Evolutionary conservation across 2,113 vertebrate species (phyloP).

Genomic region (human): GRCh38 chr5:140194001-140194500

Average conservation of each 20-base stretch:
- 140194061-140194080: background rate
- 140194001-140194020: background rate
- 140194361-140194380: constrained; percentile 29
- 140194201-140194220: background rate
- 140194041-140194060: background rate
- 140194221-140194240: background rate
- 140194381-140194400: background rate
- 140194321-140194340: background rate
- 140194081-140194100: constrained; percentile 54
- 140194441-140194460: constrained; percentile 77
- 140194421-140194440: constrained; percentile 60
- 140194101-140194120: constrained; percentile 3
- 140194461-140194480: constrained; percentile 91
- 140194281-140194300: background rate
- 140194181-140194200: background rate
- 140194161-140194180: background rate
- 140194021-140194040: background rate
- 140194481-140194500: constrained; percentile 92
- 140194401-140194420: constrained; percentile 63
- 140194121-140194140: background rate
- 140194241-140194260: constrained; percentile 11
- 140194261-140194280: background rate
- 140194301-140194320: background rate
- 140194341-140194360: constrained; percentile 33
- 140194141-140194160: background rate